A percentile compares a stretch with the other conserved stretches of the same genome.
These are phyloP conservation scores for Heliothis peltigera DNA, from an alignment of 2,888 invertebrate species.

Conservation along the genomic window DNA sequence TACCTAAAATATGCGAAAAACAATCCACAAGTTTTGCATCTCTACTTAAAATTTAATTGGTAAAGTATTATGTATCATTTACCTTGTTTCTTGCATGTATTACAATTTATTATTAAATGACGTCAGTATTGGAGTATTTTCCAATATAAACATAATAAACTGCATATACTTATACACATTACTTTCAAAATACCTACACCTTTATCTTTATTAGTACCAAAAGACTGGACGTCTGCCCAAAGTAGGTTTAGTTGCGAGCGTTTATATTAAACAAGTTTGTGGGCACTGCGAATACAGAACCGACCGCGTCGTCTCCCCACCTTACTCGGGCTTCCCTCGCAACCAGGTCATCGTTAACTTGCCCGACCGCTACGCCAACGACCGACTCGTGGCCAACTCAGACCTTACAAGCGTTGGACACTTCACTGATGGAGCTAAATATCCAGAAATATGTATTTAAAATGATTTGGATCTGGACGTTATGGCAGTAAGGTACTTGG, in stretches of 20 bases:
- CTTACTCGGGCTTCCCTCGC: constrained; percentile 81
- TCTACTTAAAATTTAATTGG: constrained; percentile 36
- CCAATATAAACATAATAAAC: constrained; percentile 2
- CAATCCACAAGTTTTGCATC: constrained; percentile 15
- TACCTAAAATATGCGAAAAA: constrained; percentile 23
- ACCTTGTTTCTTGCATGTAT: constrained; percentile 26
- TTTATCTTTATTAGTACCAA: constrained; percentile 1
- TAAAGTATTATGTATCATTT: constrained; percentile 42
- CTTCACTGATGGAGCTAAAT: not conserved
- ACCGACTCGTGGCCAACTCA: constrained; percentile 69
- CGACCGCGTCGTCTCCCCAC: constrained; percentile 67
- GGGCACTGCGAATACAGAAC: constrained; percentile 55
- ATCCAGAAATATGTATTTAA: not conserved
- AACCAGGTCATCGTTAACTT: constrained; percentile 86
- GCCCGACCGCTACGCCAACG: constrained; percentile 77
- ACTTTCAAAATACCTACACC: constrained; percentile 3
- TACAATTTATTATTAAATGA: constrained; percentile 33
- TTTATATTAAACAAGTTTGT: constrained; percentile 56
- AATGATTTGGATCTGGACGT: no score
- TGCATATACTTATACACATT: not conserved
- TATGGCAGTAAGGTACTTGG: no score
- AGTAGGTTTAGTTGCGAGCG: constrained; percentile 28
- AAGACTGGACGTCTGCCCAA: constrained; percentile 11
- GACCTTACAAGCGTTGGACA: constrained; percentile 50
- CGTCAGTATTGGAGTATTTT: constrained; percentile 26